A percentile compares a stretch with the other conserved stretches of the same genome.
phyloP scores from a whole-genome alignment of 2,888 invertebrate genomes.

The Netelia virgata region DNA sequence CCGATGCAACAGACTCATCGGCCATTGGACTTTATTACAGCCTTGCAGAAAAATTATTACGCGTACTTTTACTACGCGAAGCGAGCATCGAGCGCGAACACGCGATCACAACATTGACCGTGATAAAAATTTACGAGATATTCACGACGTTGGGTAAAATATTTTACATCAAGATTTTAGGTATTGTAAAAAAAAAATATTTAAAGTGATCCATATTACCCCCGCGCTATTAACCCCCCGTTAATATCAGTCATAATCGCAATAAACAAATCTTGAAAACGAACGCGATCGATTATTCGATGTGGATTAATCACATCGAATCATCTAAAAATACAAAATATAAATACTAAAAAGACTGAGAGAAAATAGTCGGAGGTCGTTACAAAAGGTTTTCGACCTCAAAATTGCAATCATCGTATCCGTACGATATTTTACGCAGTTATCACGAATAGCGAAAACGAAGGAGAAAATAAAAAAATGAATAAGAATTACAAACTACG shows the following conservation, averaged over 20 bases:
- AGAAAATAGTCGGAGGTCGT: background rate
- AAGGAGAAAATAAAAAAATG: conserved; percentile 13
- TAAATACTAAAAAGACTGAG: background rate
- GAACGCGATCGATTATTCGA: too few species aligned
- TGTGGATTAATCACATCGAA: too few species aligned
- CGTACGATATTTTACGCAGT: conserved; percentile 38
- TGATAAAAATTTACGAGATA: conserved; percentile 2
- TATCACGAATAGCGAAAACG: conserved; percentile 34
- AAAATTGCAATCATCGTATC: conserved; percentile 24
- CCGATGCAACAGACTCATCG: background rate
- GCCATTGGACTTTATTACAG: conserved; percentile 11
- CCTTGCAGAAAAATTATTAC: background rate
- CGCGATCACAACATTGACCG: background rate
- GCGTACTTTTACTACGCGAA: background rate
- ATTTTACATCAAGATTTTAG: too few species aligned
- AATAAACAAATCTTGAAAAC: too few species aligned
- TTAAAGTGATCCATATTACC: too few species aligned
- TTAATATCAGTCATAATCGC: too few species aligned
- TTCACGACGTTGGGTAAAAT: too few species aligned
- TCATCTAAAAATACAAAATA: background rate
- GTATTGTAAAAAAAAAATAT: too few species aligned
- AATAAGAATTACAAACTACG: conserved; percentile 17
- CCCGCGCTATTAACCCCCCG: too few species aligned
- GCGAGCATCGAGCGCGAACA: background rate
- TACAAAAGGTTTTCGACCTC: conserved; percentile 56